Percentiles rank a stretch among this genome's conserved stretches.
These are phyloP conservation scores for Callitettix versicolor DNA, from an alignment of 1,140 invertebrate genomes.

Conservation along the genomic window DNA sequence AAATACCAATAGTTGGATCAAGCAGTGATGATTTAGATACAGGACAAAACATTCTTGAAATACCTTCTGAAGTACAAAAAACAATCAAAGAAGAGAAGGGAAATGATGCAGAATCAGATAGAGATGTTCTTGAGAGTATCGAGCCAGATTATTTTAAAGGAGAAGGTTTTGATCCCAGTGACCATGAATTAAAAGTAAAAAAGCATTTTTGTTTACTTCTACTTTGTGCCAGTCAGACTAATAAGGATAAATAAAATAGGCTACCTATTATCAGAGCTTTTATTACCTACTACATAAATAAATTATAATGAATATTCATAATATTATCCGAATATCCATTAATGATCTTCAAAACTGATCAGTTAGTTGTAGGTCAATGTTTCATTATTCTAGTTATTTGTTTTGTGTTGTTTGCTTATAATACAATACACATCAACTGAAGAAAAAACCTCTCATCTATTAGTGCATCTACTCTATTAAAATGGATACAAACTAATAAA, in stretches of 20 bases:
- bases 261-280: not conserved
- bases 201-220: not conserved
- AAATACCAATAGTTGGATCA: constrained; percentile 6
- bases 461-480: too few relatives aligned
- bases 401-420: too few relatives aligned
- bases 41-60: not conserved
- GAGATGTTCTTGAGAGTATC: constrained; percentile 25
- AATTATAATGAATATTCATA: not conserved
- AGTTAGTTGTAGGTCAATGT: too few relatives aligned
- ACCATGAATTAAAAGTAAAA: constrained; percentile 24
- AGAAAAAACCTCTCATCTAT: too few relatives aligned
- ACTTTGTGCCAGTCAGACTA: not conserved
- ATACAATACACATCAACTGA: too few relatives aligned
- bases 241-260: not conserved
- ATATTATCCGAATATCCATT: not conserved
- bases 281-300: not conserved
- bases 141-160: constrained; percentile 22
- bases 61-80: not conserved
- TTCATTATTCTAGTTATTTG: too few relatives aligned
- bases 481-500: too few relatives aligned
- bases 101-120: constrained; percentile 18
- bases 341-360: not conserved
- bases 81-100: not conserved
- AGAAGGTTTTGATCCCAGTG: constrained; percentile 21
- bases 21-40: not conserved